Base-by-base conservation (phyloP, 1,140 invertebrate genomes). In the Palaemon carinicauda region DNA sequence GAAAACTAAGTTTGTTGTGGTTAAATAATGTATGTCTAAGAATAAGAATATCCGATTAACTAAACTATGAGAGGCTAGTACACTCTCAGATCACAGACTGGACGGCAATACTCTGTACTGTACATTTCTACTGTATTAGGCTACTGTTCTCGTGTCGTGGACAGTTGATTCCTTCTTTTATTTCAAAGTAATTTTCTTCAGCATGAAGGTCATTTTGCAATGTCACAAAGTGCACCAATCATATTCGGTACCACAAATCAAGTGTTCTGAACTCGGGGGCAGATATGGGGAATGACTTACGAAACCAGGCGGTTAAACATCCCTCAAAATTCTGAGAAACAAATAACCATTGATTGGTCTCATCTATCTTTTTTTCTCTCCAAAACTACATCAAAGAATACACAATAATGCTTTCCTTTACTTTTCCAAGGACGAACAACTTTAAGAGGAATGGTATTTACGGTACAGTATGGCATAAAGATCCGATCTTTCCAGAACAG, bases 361-460 rank as follows among this genome's bases (percentile, higher is more conserved):
- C 41, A 5, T 41, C 5, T 41, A 41, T 0, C 1, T 7, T 41
- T 41, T 41, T 41, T 12, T 52, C 24, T 24, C 52, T 1, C 41
- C 29, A 15, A 9, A n/a, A n/a, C n/a, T n/a, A n/a, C n/a, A n/a
- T 33, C 31, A 33, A 24, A 65, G 10, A n/a, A 29, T 29, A 54
- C 19, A 15, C 19, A 41, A n/a, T 31, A 9, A 29, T 56, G 24
- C 31, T n/a, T n/a, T n/a, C 24, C 19, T 31, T 31, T 31, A 60
- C 21, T 41, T 69, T 24, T 69, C 29, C n/a, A 24, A 27, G 24
- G 7, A 60, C 24, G 12, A 27, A 31, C 60, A 51, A 4, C n/a
- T 53, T 54, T 84, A 84, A 27, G 83, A 86, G 12, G 83, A 86
- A 53, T 86, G 79, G 74, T 86, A 86, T 73, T 86, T 86, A 50